Evolutionary conservation across 2,888 invertebrate species (phyloP).

Genomic region (Epinotia ramella): DNA sequence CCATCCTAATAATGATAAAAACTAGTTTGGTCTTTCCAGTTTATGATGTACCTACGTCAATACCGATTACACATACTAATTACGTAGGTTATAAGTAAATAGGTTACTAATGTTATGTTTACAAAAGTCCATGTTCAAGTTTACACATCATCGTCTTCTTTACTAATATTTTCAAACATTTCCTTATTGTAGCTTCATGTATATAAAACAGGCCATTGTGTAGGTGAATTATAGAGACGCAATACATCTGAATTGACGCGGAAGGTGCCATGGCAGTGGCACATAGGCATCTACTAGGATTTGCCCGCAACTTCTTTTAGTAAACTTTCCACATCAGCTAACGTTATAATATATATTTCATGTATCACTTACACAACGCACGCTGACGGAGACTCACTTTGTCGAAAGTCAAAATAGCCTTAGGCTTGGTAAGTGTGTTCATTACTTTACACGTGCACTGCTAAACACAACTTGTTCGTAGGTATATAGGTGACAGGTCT

Average conservation of each 20-base stretch:
- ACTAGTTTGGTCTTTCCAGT: not conserved
- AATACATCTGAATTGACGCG: not conserved
- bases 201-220: constrained; percentile 17
- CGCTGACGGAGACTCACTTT: too few relatives aligned
- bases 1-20: constrained; percentile 3
- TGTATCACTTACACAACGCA: too few relatives aligned
- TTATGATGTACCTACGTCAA: not conserved
- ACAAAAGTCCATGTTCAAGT: not conserved
- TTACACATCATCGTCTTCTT: constrained; percentile 2
- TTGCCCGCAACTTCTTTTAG: not conserved
- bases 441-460: too few relatives aligned
- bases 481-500: too few relatives aligned
- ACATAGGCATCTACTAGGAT: not conserved
- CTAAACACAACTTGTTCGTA: too few relatives aligned
- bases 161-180: constrained; percentile 22
- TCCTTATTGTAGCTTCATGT: constrained; percentile 15
- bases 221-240: not conserved
- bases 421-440: too few relatives aligned
- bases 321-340: not conserved
- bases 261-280: not conserved
- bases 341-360: not conserved
- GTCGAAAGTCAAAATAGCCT: too few relatives aligned
- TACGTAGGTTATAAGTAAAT: not conserved
- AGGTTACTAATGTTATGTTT: constrained; percentile 10
- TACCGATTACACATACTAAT: too few relatives aligned